Base-by-base conservation (phyloP, 1,140 invertebrate species). In the Formica selysi region DNA sequence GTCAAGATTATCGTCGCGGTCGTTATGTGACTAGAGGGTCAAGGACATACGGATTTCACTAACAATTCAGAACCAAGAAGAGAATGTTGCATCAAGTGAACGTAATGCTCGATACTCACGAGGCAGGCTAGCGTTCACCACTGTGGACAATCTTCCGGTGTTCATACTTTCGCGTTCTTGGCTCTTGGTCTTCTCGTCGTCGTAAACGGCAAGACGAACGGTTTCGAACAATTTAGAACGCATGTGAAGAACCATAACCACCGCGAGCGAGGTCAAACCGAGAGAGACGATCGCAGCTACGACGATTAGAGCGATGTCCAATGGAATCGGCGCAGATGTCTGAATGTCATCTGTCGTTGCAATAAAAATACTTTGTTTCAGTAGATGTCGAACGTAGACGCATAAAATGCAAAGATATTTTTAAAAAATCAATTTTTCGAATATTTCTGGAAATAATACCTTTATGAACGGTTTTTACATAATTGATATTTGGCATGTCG, bases 261-360 rank as follows among this genome's bases (percentile, higher is more conserved):
- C 93, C 0, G 93, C 92, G 0, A 94, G 87, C 3, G 92, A 93
- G 7, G 93, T 95, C 26, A 95, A 76, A 16, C 93, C 94, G 32
- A 95, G 89, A 3, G 93, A 94, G 38, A 95, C 91, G 80, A 95
- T 93, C n/a, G 91, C 93, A 2, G 94, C 94, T 22, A 95, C 89
- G 36, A 94, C 91, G 57, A 95, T 94, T 54, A 95, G 89, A 0
- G 92, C 92, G 11, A 95, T 87, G 88, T 95, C 94, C 11, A 94
- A 59, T 16, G 94, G 91, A 11, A 93, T 87, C 2, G 92, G 89
- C 51, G 90, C 19, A 6, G 92, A 48, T 64, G 89, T 22, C 10
- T 89, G 65, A 54, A 80, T 61, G 38, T 90, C 83, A 79, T 93
- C 93, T 92, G 88, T 13, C 11, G 41, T 22, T 22, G 41, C 16